Evolutionary conservation across 2,888 invertebrate species (phyloP).

Genomic region (Platynereis dumerilii): DNA sequence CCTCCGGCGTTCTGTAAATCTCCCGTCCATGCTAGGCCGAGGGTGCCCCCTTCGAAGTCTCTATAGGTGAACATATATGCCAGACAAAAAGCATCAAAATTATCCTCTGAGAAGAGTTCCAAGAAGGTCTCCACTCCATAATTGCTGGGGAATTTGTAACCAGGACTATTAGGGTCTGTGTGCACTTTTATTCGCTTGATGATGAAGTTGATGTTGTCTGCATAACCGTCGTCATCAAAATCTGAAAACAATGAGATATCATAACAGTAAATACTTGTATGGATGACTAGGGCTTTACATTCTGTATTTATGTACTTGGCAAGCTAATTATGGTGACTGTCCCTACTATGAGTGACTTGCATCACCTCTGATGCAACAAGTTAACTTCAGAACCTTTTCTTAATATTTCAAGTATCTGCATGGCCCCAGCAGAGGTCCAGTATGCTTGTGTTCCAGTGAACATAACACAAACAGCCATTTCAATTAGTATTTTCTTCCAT

Average conservation of each 20-base stretch:
- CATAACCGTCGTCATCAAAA: conserved; percentile 91
- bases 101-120: conserved; percentile 80
- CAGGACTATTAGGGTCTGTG: conserved; percentile 83
- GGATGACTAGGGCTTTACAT: too few species aligned
- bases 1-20: conserved; percentile 81
- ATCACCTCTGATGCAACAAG: too few species aligned
- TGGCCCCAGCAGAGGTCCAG: too few species aligned
- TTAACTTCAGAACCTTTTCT: too few species aligned
- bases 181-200: conserved; percentile 95
- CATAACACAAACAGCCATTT: too few species aligned
- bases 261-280: conserved; percentile 33
- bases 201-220: conserved; percentile 94
- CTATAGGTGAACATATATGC: conserved; percentile 98
- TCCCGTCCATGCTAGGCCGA: conserved; percentile 98
- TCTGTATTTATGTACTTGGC: too few species aligned
- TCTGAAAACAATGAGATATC: too few species aligned
- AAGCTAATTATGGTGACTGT: too few species aligned
- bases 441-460: too few species aligned
- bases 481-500: too few species aligned
- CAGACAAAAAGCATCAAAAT: conserved; percentile 97
- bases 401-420: too few species aligned
- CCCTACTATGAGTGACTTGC: too few species aligned
- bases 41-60: conserved; percentile 96
- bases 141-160: conserved; percentile 79
- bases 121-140: conserved; percentile 52